Evolutionary conservation across 1,140 invertebrate species (phyloP).

Genomic region (Lucilia sericata): DNA sequence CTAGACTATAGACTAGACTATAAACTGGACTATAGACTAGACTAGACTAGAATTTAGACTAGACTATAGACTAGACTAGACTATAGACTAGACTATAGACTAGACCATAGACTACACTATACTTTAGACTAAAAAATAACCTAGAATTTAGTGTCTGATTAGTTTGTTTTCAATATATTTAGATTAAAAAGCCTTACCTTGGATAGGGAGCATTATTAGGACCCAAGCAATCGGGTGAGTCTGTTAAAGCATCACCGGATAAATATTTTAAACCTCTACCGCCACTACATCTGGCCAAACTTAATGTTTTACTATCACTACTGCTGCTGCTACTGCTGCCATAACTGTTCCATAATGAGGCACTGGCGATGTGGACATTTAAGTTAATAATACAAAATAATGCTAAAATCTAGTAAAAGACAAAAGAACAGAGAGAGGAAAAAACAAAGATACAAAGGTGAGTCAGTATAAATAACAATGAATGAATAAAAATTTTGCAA

Average conservation of each 20-base stretch:
- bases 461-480: neutral
- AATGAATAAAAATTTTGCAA: constrained; percentile 36
- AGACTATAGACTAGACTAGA: too few relatives aligned
- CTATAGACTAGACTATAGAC: too few relatives aligned
- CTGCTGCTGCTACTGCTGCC: constrained; percentile 47
- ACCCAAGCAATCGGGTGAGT: constrained; percentile 80
- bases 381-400: constrained; percentile 58
- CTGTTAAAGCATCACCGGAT: constrained; percentile 85
- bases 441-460: neutral
- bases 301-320: constrained; percentile 49
- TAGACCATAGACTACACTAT: too few relatives aligned
- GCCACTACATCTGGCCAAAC: constrained; percentile 70
- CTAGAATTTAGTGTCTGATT: too few relatives aligned
- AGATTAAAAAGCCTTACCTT: constrained; percentile 71
- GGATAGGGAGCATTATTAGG: constrained; percentile 86
- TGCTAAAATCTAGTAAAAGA: constrained; percentile 55
- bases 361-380: constrained; percentile 57
- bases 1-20: too few relatives aligned
- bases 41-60: too few relatives aligned
- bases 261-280: constrained; percentile 80
- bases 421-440: neutral
- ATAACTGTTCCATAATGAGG: constrained; percentile 58
- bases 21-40: too few relatives aligned
- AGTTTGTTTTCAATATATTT: too few relatives aligned
- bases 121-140: too few relatives aligned